Evolutionary conservation across 2,797 vertebrate genomes (phyloP).

Genomic region (Carcharodon carcharias): DNA sequence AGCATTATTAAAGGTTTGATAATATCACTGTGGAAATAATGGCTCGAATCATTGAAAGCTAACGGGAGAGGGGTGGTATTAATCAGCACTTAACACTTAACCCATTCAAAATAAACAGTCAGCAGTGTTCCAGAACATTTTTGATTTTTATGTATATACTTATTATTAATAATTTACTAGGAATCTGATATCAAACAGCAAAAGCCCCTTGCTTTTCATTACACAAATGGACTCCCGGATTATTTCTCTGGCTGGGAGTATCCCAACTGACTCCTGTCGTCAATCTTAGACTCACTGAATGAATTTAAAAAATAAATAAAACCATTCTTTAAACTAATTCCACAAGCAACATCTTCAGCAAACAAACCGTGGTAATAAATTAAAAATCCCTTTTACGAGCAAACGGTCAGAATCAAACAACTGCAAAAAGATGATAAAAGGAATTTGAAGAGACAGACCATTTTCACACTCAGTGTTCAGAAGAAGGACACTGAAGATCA

Average conservation of each 20-base stretch:
- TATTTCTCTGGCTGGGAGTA: neutral
- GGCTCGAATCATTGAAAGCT: neutral
- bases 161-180: slow-evolving; percentile 11
- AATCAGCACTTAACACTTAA: too few species aligned
- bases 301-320: neutral
- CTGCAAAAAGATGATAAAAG: neutral
- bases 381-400: neutral
- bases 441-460: neutral
- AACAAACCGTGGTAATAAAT: neutral
- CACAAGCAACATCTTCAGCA: neutral
- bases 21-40: neutral
- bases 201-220: neutral
- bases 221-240: neutral
- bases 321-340: neutral
- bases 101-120: neutral
- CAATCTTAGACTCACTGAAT: neutral
- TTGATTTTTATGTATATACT: neutral
- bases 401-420: neutral
- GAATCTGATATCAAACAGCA: neutral
- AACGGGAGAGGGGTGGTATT: too few species aligned
- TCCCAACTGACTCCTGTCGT: neutral
- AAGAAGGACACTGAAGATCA: neutral
- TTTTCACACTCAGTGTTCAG: neutral
- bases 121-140: neutral
- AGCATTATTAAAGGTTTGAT: neutral